These are phyloP conservation scores for Acomys russatus DNA, from an alignment of 2,797 vertebrate species.

Conservation along the genomic window DNA sequence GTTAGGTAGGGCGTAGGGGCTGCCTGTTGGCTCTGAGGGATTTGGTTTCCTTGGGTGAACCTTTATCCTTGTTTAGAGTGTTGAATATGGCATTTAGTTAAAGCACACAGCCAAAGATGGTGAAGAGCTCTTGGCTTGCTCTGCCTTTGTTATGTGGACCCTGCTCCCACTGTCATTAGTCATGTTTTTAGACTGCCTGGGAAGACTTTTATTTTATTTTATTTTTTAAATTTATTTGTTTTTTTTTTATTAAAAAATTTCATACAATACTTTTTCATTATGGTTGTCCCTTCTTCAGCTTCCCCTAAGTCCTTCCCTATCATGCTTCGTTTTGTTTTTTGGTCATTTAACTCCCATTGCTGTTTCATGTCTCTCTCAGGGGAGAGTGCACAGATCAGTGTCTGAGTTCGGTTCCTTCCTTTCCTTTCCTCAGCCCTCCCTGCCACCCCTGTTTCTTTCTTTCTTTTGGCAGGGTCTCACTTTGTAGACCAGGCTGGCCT, in stretches of 20 bases:
- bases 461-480: neutral
- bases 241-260: too few relatives aligned
- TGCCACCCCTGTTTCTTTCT: too few relatives aligned
- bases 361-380: conserved; percentile 13
- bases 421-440: neutral
- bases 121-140: neutral
- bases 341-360: neutral
- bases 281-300: too few relatives aligned
- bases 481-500: neutral
- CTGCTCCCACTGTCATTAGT: neutral
- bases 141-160: neutral
- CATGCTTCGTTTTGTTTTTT: too few relatives aligned
- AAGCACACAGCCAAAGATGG: neutral
- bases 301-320: too few relatives aligned
- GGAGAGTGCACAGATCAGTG: neutral
- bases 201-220: neutral
- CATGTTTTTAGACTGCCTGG: neutral
- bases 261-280: too few relatives aligned
- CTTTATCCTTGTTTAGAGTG: neutral
- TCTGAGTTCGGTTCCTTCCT: neutral
- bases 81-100: conserved; percentile 41
- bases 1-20: neutral
- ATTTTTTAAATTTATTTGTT: too few relatives aligned
- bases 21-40: neutral
- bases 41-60: conserved; percentile 7